Percentiles rank a stretch among this genome's conserved stretches.
phyloP scores from a whole-genome alignment of 2,888 invertebrate species.

The Dryadula phaetusa region DNA sequence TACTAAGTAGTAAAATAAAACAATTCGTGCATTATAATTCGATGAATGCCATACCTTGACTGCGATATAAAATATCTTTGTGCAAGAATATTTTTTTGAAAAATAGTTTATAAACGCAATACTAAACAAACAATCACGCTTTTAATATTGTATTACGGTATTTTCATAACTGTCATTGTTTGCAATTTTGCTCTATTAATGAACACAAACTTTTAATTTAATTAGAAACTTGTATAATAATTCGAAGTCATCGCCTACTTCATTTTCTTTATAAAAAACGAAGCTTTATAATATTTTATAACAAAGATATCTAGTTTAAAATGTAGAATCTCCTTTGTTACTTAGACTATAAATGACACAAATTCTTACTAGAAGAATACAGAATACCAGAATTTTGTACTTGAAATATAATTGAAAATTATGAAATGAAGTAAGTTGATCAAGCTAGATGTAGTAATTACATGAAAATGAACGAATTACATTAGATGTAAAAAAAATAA shows the following conservation, averaged over 20 bases:
- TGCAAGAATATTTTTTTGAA: too few relatives aligned
- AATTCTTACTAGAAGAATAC: conserved; percentile 13
- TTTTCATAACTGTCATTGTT: too few relatives aligned
- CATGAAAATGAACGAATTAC: too few relatives aligned
- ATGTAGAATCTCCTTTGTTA: conserved; percentile 13
- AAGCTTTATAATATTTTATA: conserved; percentile 12
- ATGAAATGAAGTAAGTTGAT: neutral
- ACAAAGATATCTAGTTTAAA: conserved; percentile 9
- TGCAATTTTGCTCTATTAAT: too few relatives aligned
- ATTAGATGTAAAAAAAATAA: too few relatives aligned
- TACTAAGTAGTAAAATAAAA: neutral
- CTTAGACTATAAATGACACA: neutral
- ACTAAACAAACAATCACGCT: too few relatives aligned
- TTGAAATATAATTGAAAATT: neutral
- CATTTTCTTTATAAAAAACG: neutral
- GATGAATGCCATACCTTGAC: too few relatives aligned
- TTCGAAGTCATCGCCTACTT: neutral
- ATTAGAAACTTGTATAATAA: neutral
- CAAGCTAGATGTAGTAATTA: too few relatives aligned
- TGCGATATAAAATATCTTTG: too few relatives aligned
- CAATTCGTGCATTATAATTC: neutral
- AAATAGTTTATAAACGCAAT: too few relatives aligned
- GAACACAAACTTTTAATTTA: neutral
- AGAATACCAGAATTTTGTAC: neutral
- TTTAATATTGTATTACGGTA: too few relatives aligned